A percentile compares a stretch with the other conserved stretches of the same genome.
Conservation (phyloP, 92 coral and sea anemone genomes). For the Umimayanthus kanabou region DNA sequence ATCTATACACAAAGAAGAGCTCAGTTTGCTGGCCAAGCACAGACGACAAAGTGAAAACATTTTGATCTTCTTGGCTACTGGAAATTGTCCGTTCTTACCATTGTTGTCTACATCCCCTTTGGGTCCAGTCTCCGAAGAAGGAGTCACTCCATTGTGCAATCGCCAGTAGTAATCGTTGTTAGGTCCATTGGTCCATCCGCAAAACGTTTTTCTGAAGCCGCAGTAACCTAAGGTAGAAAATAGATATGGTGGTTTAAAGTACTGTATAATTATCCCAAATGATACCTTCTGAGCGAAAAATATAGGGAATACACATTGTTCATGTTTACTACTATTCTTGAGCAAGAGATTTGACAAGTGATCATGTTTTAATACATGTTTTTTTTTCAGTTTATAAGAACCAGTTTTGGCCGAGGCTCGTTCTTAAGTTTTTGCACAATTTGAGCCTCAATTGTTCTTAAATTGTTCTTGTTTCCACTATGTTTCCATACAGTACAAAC, state of each 20-base stretch:
- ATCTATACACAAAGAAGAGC: too few relatives aligned
- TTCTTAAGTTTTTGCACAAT: too few relatives aligned
- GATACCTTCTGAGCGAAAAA: too few relatives aligned
- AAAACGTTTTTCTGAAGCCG: conserved; percentile 48
- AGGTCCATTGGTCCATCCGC: conserved; percentile 61
- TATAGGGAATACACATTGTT: too few relatives aligned
- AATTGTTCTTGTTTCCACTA: too few relatives aligned
- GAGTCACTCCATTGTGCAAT: conserved; percentile 45
- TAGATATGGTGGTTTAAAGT: too few relatives aligned
- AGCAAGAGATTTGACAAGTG: neutral
- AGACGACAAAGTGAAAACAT: too few relatives aligned
- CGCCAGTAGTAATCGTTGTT: conserved; percentile 60
- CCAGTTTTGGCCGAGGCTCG: too few relatives aligned
- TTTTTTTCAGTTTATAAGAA: too few relatives aligned
- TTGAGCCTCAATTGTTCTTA: too few relatives aligned
- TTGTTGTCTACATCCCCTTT: conserved; percentile 38
- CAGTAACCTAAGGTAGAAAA: conserved; percentile 43
- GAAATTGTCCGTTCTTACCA: neutral
- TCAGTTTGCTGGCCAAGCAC: too few relatives aligned
- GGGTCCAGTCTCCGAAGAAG: conserved; percentile 67
- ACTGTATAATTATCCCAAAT: neutral
- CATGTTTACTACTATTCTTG: neutral
- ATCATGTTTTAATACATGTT: neutral
- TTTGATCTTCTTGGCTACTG: neutral
- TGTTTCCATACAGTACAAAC: too few relatives aligned